phyloP scores from a whole-genome alignment of 2,113 vertebrate genomes.

The Heloderma charlesbogerti region DNA sequence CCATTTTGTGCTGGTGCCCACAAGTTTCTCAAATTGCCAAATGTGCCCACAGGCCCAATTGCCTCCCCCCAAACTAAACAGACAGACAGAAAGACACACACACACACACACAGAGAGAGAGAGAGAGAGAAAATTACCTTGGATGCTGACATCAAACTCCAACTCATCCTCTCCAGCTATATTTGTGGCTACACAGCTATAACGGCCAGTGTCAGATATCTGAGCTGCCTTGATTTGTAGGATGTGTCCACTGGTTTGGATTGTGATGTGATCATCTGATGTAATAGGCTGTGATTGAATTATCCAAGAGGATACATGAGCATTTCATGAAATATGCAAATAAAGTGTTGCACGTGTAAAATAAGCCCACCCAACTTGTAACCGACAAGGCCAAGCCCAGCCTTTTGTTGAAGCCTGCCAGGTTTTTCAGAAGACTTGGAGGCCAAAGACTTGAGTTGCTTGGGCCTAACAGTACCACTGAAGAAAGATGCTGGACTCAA shows the following conservation, averaged over 20 bases:
- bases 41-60: no score
- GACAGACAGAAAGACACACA: not conserved
- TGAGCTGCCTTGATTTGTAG: conserved; percentile 89
- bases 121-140: conserved; percentile 83
- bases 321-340: not conserved
- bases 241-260: conserved; percentile 83
- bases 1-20: no score
- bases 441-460: not conserved
- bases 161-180: conserved; percentile 95
- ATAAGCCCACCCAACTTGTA: not conserved
- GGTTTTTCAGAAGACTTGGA: not conserved
- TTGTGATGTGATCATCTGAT: conserved; percentile 79
- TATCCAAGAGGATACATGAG: conserved; percentile 24
- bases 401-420: no score
- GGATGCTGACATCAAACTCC: conserved; percentile 99
- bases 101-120: not conserved
- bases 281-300: conserved; percentile 82
- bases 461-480: not conserved
- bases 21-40: no score
- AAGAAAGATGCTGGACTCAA: not conserved
- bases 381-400: not conserved
- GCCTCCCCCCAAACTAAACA: no score
- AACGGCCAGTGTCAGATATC: conserved; percentile 93
- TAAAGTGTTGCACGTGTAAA: not conserved
- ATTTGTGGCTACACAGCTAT: conserved; percentile 94